A percentile compares a stretch with the other conserved stretches of the same genome.
Evolutionary conservation across 2,113 vertebrate genomes (phyloP).

Genomic region (Colistium nudipinnis): DNA sequence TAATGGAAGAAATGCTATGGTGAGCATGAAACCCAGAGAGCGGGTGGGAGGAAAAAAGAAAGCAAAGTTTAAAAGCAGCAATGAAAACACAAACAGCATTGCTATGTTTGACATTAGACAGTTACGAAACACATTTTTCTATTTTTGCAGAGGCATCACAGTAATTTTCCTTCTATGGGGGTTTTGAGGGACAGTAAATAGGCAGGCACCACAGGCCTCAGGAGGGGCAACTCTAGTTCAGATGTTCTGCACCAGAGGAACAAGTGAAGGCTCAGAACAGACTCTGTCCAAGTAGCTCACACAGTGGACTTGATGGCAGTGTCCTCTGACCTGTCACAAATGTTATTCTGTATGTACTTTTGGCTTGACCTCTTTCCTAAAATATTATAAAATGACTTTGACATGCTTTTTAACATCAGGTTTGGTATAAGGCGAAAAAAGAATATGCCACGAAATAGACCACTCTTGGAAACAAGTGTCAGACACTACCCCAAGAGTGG

Average conservation of each 20-base stretch:
- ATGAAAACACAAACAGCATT: constrained; percentile 38
- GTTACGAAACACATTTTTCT: constrained; percentile 63
- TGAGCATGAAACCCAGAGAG: constrained; percentile 44
- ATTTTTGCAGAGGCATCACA: constrained; percentile 51
- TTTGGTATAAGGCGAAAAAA: no score
- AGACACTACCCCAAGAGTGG: background rate
- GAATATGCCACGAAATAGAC: no score
- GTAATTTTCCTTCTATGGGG: constrained; percentile 54
- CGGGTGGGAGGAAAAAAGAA: constrained; percentile 42
- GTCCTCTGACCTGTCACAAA: background rate
- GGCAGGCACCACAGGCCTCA: constrained; percentile 42
- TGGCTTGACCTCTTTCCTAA: no score
- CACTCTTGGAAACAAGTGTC: background rate
- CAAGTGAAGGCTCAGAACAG: constrained; percentile 2
- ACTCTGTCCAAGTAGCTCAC: background rate
- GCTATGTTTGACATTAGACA: constrained; percentile 54
- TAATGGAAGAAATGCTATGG: constrained; percentile 48
- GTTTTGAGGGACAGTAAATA: constrained; percentile 46
- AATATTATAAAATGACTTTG: no score
- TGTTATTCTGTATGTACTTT: no score
- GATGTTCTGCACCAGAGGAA: constrained; percentile 15
- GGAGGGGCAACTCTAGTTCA: constrained; percentile 27
- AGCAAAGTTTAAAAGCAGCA: constrained; percentile 55
- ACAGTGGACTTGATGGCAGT: background rate
- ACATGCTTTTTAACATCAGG: no score